Base-by-base conservation (phyloP, 2,888 invertebrate genomes). In the Acleris cristana region DNA sequence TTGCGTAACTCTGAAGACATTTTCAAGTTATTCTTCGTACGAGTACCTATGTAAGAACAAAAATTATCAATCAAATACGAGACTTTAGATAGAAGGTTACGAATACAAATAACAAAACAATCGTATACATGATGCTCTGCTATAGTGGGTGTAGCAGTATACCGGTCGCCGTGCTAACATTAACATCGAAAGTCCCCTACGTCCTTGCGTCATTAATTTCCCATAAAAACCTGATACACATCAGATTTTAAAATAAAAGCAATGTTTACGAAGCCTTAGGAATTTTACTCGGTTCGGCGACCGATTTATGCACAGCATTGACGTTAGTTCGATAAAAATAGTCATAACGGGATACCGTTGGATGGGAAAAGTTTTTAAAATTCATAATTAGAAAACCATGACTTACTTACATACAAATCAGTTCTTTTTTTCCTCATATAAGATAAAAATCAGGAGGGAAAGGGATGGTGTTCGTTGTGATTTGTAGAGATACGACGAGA, bases 211-310 rank as follows among this genome's bases (percentile, higher is more conserved):
- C 62, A 67, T 34, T 18, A 14, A 40, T 45, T 48, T 54, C 5
- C 44, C 44, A 44, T n/a, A 49, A 7, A 56, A 61, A 51, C 51
- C 23, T 45, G 49, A 60, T 66, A 44, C 40, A 44, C 40, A 40
- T 55, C 40, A 45, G 48, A 56, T 58, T 53, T 30, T 49, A 63
- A 63, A 58, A 53, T 63, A 63, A 55, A n/a, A 30, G 21, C 30
- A 44, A 40, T 63, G 58, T 67, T 63, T 67, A 67, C 49, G 48
- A 58, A 26, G 7, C 18, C 0, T 5, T 45, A n/a, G 58, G 61
- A 66, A 61, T 56, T 19, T 62, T 57, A n/a, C 18, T 8, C 61
- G 40, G 57, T 57, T 67, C 53, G 63, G 7, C 57, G 67, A 67
- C 67, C 66, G 66, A 66, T 56, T 66, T 61, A 61, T 56, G 3